Base-by-base conservation (phyloP, 2,113 vertebrate species). In the Mystacornis crossleyi region DNA sequence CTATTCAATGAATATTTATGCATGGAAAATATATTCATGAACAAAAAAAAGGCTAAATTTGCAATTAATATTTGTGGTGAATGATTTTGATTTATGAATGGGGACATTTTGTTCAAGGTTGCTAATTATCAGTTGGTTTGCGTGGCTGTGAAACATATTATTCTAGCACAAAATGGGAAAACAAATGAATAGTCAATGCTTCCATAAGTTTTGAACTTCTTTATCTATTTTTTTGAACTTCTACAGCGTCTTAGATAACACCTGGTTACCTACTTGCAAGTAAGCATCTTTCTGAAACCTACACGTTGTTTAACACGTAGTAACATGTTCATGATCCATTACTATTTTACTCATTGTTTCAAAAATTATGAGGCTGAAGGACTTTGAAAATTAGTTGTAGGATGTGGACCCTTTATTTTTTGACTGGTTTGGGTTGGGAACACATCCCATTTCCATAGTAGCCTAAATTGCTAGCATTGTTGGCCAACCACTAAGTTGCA, bases 61-160 rank as follows among this genome's bases (percentile, higher is more conserved):
- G 85, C 90, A 94, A 94, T 94, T 96, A 95, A 86, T 95, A 96
- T 92, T 90, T 89, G 31, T 64, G 20, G 47, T 79, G 82, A 93
- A 90, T 93, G 86, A 90, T 86, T 92, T 55, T 93, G 26, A 74
- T 90, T 90, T 94, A 73, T 7, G 6, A 86, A 92, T 50, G 86
- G 60, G 36, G 40, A 93, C 90, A 69, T 89, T 90, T 94, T 92
- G 90, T 93, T 89, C 40, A 4, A 60, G 64, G 79, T 94, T 85
- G 21, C 25, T 93, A 95, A 96, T 96, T 86, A 84, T 71, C 42
- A 20, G 18, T 81, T 48, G 36, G 25, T 86, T 89, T 96, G 67
- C 4, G 0, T 53, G 69, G 21, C 77, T 81, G n/a, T 1, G 7
- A 83, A 86, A 45, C 53, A 74, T 23, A 83, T 86, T 90, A 73